Percentiles rank a stretch among this genome's conserved stretches.
These are phyloP conservation scores for Penaeus vannamei DNA, from an alignment of 1,140 invertebrate genomes.

Conservation along the genomic window DNA sequence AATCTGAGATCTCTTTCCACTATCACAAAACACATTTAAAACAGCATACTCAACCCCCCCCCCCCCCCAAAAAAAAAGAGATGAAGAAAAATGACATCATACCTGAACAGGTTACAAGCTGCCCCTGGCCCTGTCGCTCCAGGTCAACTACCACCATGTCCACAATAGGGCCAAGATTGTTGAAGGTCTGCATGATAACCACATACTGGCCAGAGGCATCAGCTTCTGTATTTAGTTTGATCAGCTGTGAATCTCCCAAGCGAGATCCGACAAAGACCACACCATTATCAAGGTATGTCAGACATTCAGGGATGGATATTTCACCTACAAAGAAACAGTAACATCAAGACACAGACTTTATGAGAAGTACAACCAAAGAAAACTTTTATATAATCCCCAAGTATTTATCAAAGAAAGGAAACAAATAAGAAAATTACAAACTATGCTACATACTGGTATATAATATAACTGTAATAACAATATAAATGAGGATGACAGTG, in stretches of 20 bases:
- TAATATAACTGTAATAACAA: neutral
- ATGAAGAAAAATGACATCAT: slow-evolving; percentile 67
- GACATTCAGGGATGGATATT: slow-evolving; percentile 97
- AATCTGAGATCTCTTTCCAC: no score
- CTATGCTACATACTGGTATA: neutral
- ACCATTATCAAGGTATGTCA: slow-evolving; percentile 99
- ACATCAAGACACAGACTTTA: slow-evolving; percentile 1
- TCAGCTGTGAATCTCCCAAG: slow-evolving; percentile 95
- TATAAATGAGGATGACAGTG: neutral
- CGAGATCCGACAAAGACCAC: slow-evolving; percentile 98
- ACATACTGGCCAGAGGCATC: slow-evolving; percentile 93
- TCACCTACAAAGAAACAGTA: slow-evolving; percentile 75
- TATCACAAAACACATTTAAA: no score
- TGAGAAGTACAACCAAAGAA: no score
- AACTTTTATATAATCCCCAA: no score
- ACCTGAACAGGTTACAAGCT: slow-evolving; percentile 97
- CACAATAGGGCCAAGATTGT: slow-evolving; percentile 96
- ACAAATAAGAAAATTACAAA: neutral
- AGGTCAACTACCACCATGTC: slow-evolving; percentile 98
- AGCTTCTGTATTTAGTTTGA: slow-evolving; percentile 88
- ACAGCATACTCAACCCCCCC: no score
- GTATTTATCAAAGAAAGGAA: neutral
- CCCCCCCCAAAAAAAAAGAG: neutral
- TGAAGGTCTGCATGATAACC: slow-evolving; percentile 95
- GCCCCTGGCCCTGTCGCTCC: slow-evolving; percentile 96